Evolutionary conservation across 2,113 vertebrate species (phyloP), one percentile per base, ranked within the genome.

Genomic region (Ceratotherium simum): DNA sequence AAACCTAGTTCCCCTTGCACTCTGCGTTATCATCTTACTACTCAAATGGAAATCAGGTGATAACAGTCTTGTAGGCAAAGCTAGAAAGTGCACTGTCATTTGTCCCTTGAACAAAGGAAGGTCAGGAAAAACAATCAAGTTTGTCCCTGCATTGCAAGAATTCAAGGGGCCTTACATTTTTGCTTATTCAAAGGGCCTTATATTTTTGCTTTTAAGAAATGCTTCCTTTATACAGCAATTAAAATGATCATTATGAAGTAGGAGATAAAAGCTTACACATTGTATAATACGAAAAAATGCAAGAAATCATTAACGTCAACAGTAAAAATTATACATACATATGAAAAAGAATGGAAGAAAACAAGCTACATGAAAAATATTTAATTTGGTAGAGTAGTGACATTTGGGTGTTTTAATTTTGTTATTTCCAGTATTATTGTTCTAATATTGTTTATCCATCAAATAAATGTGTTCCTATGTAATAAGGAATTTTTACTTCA

Each of bases 21-120:
- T 83, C 0, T 7, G 33, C 21, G 0, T 88, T 92, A 98, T 97
- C 86, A 89, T 46, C 5, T 97, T 97, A 42, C 95, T 46, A 73
- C 88, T 97, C 72, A 96, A 98, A 96, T 90, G 96, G 95, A 97
- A 88, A 39, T 80, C 16, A 91, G 96, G 58, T 64, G 92, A 96
- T 97, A 95, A 81, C 69, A 97, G 70, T 72, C 62, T 80, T 78
- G 23, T 39, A 91, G 60, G 84, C 75, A 97, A 95, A 98, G 69
- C 73, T 60, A 79, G 86, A 96, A 98, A 97, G 18, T 86, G 36
- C 87, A 91, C 16, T 51, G 84, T 97, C 97, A 97, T n/a, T n/a
- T n/a, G n/a, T n/a, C n/a, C n/a, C n/a, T n/a, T n/a, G n/a, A n/a
- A n/a, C 67, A 97, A 86, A 98, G 92, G 96, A 97, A 98, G 95